phyloP scores from a whole-genome alignment of 2,888 invertebrate genomes.

The Hedychridium roseum region DNA sequence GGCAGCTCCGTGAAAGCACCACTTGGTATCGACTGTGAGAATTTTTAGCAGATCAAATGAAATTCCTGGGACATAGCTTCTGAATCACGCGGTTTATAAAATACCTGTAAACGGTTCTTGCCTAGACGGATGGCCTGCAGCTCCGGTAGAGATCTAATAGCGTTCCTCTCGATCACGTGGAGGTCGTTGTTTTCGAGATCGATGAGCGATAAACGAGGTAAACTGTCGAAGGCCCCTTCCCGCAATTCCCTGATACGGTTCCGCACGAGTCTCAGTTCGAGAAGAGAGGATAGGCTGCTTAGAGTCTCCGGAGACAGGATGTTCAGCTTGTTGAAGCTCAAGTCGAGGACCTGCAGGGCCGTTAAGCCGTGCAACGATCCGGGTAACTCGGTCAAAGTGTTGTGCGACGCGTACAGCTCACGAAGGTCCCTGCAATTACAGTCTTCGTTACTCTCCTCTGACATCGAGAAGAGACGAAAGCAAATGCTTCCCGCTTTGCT shows the following conservation, averaged over 20 bases:
- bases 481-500: too few relatives aligned
- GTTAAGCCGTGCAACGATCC: conserved; percentile 74
- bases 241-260: conserved; percentile 78
- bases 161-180: conserved; percentile 75
- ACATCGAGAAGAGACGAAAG: conserved; percentile 3
- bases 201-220: conserved; percentile 76
- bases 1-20: conserved; percentile 80
- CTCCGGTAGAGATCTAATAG: conserved; percentile 75
- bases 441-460: conserved; percentile 32
- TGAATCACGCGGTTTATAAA: too few relatives aligned
- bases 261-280: conserved; percentile 76
- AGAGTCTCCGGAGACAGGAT: conserved; percentile 75
- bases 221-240: conserved; percentile 75
- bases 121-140: conserved; percentile 74
- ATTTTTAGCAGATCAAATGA: not conserved
- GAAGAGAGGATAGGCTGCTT: conserved; percentile 74
- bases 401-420: conserved; percentile 80
- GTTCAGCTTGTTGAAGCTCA: conserved; percentile 80
- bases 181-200: conserved; percentile 85
- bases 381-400: conserved; percentile 78
- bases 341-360: conserved; percentile 76
- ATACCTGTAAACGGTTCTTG: conserved; percentile 75
- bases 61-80: too few relatives aligned
- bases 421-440: conserved; percentile 71
- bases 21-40: conserved; percentile 71